Conservation (phyloP, 2,797 vertebrate genomes). For the Amblyopsis hoosieri region DNA sequence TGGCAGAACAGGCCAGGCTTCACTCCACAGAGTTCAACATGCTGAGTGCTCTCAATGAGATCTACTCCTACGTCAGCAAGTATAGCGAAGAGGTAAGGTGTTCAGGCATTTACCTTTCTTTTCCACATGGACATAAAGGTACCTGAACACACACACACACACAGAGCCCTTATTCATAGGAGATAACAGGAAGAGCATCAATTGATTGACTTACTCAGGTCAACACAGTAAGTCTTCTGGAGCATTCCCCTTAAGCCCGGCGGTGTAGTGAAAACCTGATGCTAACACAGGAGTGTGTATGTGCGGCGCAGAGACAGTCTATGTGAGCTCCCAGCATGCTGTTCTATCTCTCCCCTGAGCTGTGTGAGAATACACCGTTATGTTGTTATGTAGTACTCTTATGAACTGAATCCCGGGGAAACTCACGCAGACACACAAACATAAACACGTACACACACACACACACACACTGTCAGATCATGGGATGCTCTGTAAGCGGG, state of each 20-base stretch:
- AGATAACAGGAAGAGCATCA: slow-evolving; percentile 24
- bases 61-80: slow-evolving; percentile 98
- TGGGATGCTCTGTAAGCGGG: slow-evolving; percentile 42
- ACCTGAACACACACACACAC: neutral
- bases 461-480: slow-evolving; percentile 36
- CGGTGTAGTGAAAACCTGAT: slow-evolving; percentile 42
- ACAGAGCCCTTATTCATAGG: slow-evolving; percentile 21
- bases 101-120: neutral
- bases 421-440: slow-evolving; percentile 30
- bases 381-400: slow-evolving; percentile 43
- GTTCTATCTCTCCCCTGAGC: slow-evolving; percentile 28
- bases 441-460: slow-evolving; percentile 4
- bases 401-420: slow-evolving; percentile 50
- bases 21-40: slow-evolving; percentile 96
- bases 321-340: slow-evolving; percentile 52
- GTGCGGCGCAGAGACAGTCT: slow-evolving; percentile 43
- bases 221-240: slow-evolving; percentile 35
- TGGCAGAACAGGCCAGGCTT: slow-evolving; percentile 95
- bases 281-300: slow-evolving; percentile 46
- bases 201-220: slow-evolving; percentile 43
- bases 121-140: too few species aligned
- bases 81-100: slow-evolving; percentile 93
- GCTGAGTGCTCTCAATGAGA: slow-evolving; percentile 96
- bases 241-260: slow-evolving; percentile 44
- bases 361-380: slow-evolving; percentile 28